These are phyloP conservation scores for Polyergus mexicanus DNA, from an alignment of 1,140 invertebrate species.

Conservation along the genomic window DNA sequence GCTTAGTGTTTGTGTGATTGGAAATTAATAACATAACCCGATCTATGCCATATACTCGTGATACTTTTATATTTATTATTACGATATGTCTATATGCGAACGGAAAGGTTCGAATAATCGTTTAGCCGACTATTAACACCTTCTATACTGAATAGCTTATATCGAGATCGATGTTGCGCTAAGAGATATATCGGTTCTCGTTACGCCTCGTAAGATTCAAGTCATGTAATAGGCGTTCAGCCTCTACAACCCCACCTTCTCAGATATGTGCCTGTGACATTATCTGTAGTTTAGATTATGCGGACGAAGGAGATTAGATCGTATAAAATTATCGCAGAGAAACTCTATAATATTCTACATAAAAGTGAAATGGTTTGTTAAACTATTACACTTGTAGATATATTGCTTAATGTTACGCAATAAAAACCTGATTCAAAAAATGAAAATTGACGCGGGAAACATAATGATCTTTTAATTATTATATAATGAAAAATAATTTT, in stretches of 20 bases:
- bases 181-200: conserved; percentile 46
- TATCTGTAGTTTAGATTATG: conserved; percentile 60
- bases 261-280: conserved; percentile 42
- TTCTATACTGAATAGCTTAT: conserved; percentile 41
- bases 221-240: conserved; percentile 65
- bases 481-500: too few species aligned
- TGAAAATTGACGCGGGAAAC: neutral
- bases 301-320: conserved; percentile 18
- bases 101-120: conserved; percentile 42
- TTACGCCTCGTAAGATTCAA: conserved; percentile 42
- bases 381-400: neutral
- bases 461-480: neutral
- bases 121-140: conserved; percentile 45
- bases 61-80: conserved; percentile 57
- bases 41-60: conserved; percentile 7
- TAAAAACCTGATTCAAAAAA: neutral
- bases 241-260: conserved; percentile 62
- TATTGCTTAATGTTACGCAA: conserved; percentile 11
- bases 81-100: conserved; percentile 29
- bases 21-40: conserved; percentile 4
- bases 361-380: conserved; percentile 7
- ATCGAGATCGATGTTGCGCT: conserved; percentile 32
- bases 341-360: conserved; percentile 4
- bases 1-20: neutral
- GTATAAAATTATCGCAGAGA: conserved; percentile 42